Conservation (phyloP, 2,113 vertebrate genomes). For the Perognathus longimembris region DNA sequence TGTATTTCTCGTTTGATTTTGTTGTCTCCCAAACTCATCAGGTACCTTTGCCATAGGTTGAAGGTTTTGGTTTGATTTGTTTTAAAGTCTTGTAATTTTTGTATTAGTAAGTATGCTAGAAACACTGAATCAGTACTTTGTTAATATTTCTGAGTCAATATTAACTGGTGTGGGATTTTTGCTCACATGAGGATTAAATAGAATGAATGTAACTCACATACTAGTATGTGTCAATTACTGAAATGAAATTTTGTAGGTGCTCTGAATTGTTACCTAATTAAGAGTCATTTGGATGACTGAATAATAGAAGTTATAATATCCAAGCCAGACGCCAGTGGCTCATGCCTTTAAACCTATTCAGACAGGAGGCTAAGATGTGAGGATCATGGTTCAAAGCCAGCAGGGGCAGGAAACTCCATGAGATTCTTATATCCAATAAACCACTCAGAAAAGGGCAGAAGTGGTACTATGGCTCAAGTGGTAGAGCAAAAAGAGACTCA, state of each 20-base stretch:
- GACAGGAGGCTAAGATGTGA: too few relatives aligned
- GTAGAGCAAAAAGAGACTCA: too few relatives aligned
- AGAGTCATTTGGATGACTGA: conserved; percentile 35
- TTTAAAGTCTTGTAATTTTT: conserved; percentile 6
- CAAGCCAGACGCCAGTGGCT: too few relatives aligned
- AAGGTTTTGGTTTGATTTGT: background rate
- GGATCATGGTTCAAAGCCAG: too few relatives aligned
- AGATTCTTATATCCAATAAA: too few relatives aligned
- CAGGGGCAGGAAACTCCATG: too few relatives aligned
- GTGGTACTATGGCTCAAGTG: too few relatives aligned
- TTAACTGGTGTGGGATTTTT: background rate
- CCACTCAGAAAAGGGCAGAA: too few relatives aligned
- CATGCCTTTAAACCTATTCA: too few relatives aligned
- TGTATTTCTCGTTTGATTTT: background rate
- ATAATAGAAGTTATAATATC: conserved; percentile 3
- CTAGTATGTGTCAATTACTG: background rate
- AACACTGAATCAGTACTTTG: background rate
- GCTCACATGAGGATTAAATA: background rate
- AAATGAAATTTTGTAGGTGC: background rate
- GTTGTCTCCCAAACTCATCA: background rate
- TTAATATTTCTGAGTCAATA: background rate
- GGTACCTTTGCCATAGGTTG: background rate
- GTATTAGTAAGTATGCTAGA: background rate
- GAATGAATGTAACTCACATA: background rate
- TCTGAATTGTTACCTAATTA: background rate